Evolutionary conservation across 2,888 invertebrate genomes (phyloP), one percentile per base, ranked within the genome.

Genomic region (Mayetiola destructor): DNA sequence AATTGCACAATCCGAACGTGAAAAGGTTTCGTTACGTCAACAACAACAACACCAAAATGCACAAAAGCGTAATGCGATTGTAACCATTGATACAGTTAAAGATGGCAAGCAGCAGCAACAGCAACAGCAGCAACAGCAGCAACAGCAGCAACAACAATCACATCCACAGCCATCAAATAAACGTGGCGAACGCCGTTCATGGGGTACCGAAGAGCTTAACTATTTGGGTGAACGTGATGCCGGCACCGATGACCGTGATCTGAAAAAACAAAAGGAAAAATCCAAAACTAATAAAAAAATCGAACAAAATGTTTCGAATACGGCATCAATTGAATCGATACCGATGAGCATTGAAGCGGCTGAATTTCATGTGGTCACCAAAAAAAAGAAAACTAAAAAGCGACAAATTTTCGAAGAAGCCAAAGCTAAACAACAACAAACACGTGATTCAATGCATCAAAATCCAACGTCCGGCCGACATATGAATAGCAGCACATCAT

Each of bases 331-430:
- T 54, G 60, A 60, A 35, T 53, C 60, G 30, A 56, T 59, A 54
- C n/a, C 56, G 30, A 35, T 39, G 14, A 36, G 27, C n/a, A 66
- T 65, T 53, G 82, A 82, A 69, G 77, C 78, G 56, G 76, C 83
- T 12, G 89, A 88, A 66, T 90, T 88, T 73, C 82, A 85, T 69
- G 84, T 87, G 56, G 89, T 90, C 56, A 85, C 84, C 59, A 89
- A 88, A 68, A 85, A 85, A 69, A 86, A 86, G 70, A 82, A 84
- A 67, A 80, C 83, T 65, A 85, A 85, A 66, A 86, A 87, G 66
- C 80, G 82, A 64, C 70, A 75, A 52, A 60, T 65, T 48, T 61
- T 66, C 55, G 63, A 59, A 59, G 58, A 59, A 53, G 40, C 32
- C 1, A 29, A 20, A 42, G 40, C 39, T 20, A 42, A 56, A 18